These are phyloP conservation scores for Euleptes europaea DNA, from an alignment of 2,113 vertebrate species.

Conservation along the genomic window DNA sequence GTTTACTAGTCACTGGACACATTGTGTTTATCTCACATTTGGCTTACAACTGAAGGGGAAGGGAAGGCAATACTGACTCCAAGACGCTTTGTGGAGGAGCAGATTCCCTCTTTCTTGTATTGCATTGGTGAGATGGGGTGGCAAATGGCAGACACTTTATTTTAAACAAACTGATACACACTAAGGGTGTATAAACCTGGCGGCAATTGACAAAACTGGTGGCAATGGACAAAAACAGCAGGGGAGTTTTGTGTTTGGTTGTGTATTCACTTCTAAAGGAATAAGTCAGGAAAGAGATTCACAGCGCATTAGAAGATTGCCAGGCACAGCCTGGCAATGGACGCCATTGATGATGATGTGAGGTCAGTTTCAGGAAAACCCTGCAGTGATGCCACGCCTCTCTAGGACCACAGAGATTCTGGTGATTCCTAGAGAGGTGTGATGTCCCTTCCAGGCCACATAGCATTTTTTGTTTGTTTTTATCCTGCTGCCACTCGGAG, in stretches of 20 bases:
- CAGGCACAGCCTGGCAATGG: too few species aligned
- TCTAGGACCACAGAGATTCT: too few species aligned
- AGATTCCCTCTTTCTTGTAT: not conserved
- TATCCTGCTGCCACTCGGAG: too few species aligned
- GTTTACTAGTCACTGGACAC: not conserved
- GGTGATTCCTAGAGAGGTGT: too few species aligned
- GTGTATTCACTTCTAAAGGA: not conserved
- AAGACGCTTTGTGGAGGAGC: not conserved
- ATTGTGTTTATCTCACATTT: conserved; percentile 1
- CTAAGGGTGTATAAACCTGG: not conserved
- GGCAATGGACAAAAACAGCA: not conserved
- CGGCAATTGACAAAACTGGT: too few species aligned
- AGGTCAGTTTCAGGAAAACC: too few species aligned
- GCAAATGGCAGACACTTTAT: not conserved
- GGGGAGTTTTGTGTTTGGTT: not conserved
- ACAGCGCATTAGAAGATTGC: too few species aligned
- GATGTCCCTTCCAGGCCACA: too few species aligned
- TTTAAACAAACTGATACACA: not conserved
- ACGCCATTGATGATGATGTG: too few species aligned
- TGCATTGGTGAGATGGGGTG: not conserved
- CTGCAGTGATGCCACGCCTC: too few species aligned
- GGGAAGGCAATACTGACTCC: not conserved
- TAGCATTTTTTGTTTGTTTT: too few species aligned
- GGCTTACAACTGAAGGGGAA: not conserved
- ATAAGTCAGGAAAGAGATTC: not conserved